Base-by-base conservation (phyloP, 2,888 invertebrate species). In the Cheilosia pagana region DNA sequence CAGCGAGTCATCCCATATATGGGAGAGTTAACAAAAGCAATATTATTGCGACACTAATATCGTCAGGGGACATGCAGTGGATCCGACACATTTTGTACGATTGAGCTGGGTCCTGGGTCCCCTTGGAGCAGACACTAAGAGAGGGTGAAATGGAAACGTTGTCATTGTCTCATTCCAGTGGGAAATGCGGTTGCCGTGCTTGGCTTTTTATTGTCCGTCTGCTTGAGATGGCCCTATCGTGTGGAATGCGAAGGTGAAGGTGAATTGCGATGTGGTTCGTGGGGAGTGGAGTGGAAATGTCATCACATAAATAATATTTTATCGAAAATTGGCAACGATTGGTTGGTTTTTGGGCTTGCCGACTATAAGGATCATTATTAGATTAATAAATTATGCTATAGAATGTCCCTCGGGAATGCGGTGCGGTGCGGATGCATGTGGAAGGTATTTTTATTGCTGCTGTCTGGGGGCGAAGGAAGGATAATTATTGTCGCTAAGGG, bases 301-400 rank as follows among this genome's bases (percentile, higher is more conserved):
- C 77, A 35, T 78, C 70, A 41, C 39, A 78, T 78, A 78, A 78
- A 78, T 71, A 71, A 78, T 78, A 78, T 57, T 77, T 78, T 78
- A 63, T 78, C 77, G 70, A 31, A 62, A 71, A 71, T 78, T 71
- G 71, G 62, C 77, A 78, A 63, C 62, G 77, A 71, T 55, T 63
- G 55, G 48, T 52, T 4, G 39, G 53, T 12, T 62, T 55, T 35
- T 39, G 70, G 62, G 45, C 63, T 28, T 6, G 55, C 48, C 71
- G 12, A 53, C 23, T 60, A 39, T 43, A 53, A 23, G 41, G 14
- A 50, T 78, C 63, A 70, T 78, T 77, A 68, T 76, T 35, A 21
- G 45, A 53, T 55, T 55, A 77, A 77, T 77, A 77, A 77, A 62
- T 68, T 62, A 25, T 23, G 4, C 2, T 31, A 23, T 50, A 23